These are phyloP conservation scores for Drepanosiphum platanoidis DNA, from an alignment of 2,888 invertebrate species.

Conservation along the genomic window DNA sequence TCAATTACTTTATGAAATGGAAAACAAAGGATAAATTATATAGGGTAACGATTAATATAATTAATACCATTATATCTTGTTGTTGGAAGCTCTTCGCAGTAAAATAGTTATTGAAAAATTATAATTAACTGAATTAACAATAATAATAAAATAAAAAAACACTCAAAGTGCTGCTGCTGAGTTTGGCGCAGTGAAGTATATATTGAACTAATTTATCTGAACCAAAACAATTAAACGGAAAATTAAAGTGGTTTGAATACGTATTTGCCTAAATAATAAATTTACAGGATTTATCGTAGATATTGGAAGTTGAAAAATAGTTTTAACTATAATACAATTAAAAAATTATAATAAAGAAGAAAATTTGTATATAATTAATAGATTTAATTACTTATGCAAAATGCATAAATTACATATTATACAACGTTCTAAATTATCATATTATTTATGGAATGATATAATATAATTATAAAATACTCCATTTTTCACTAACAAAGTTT, in stretches of 20 bases:
- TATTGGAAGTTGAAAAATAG: neutral
- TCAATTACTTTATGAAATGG: constrained; percentile 20
- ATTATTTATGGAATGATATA: too few species aligned
- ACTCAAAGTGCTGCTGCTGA: neutral
- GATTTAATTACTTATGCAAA: too few species aligned
- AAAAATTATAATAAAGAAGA: too few species aligned
- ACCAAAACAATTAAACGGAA: constrained; percentile 16
- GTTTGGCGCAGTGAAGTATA: neutral
- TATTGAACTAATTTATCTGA: constrained; percentile 21
- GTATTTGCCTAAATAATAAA: neutral
- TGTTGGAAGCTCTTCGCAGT: neutral
- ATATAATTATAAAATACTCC: too few species aligned
- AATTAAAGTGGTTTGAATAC: constrained; percentile 13
- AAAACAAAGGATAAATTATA: constrained; percentile 8
- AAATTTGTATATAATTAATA: too few species aligned
- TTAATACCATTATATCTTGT: constrained; percentile 17
- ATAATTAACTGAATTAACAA: constrained; percentile 33
- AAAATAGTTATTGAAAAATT: constrained; percentile 38
- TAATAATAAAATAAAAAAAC: constrained; percentile 15
- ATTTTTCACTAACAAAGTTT: too few species aligned
- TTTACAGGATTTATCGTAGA: neutral
- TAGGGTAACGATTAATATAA: constrained; percentile 12
- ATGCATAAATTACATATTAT: too few species aligned
- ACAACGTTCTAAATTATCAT: too few species aligned
- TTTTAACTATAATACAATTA: neutral